Evolutionary conservation across 23 tunicate genomes (phyloP), one percentile per base, ranked within the genome.

Genomic region (Botrylloides violaceus): DNA sequence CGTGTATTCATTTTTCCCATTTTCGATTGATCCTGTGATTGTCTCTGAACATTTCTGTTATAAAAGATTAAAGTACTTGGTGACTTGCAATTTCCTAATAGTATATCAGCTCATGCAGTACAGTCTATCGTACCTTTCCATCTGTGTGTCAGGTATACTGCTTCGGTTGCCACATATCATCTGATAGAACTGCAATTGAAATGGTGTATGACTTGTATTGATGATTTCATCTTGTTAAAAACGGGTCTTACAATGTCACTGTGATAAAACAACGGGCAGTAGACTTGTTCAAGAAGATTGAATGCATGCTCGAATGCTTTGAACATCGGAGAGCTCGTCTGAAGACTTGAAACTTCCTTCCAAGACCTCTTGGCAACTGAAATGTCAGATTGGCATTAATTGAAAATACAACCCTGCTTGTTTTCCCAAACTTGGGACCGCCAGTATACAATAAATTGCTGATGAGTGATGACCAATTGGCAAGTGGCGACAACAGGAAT

Each of bases 241-340:
- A n/a, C n/a, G n/a, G n/a, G n/a, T 61, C 96, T 65, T 73, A 90
- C 97, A 28, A 49, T 70, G 63, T 90, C 97, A 68, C 86, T 80
- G 58, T 90, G 90, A 31, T 90, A 83, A 62, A 90, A 90, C 75
- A 90, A 50, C 15, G 97, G 97, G 36, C 92, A 90, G 50, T 90
- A 90, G 18, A 90, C 24, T 30, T 63, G 82, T 58, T 90, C 97
- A n/a, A 90, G 77, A 15, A 83, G 68, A 56, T 79, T 83, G 64
- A 77, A 90, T 3, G 86, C 97, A 47, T 90, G 92, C 62, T 90
- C 97, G 71, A 73, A 90, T 15, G 97, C 97, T 21, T 71, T 77
- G 53, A 83, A 90, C 71, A 90, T 66, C 3, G 90, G 90, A 48
- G 97, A 71, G 71, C 92, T 83, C 7, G 97, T 90, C 5, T 81